Conservation (phyloP, 2,888 invertebrate species). For the Acanthopleura granulata region DNA sequence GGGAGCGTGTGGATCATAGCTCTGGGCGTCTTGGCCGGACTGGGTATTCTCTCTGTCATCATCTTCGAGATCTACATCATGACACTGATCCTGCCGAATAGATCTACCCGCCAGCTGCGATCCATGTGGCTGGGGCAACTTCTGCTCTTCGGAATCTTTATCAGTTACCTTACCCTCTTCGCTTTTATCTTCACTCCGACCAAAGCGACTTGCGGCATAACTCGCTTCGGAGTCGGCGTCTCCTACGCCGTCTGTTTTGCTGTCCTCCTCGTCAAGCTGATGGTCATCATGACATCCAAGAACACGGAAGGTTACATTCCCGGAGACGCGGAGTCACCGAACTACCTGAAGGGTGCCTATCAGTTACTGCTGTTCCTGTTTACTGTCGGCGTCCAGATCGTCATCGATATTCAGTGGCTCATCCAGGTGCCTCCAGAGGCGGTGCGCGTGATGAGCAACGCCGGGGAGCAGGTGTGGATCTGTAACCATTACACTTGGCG, state of each 20-base stretch:
- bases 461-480: slow-evolving; percentile 54
- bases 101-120: slow-evolving; percentile 70
- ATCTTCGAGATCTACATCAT: slow-evolving; percentile 90
- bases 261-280: slow-evolving; percentile 92
- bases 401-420: slow-evolving; percentile 69
- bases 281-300: slow-evolving; percentile 91
- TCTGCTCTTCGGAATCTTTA: slow-evolving; percentile 70
- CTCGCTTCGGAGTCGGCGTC: slow-evolving; percentile 70
- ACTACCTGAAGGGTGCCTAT: slow-evolving; percentile 92
- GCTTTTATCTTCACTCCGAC: slow-evolving; percentile 69
- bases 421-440: slow-evolving; percentile 63
- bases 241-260: slow-evolving; percentile 85
- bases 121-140: slow-evolving; percentile 70
- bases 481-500: slow-evolving; percentile 65
- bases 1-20: slow-evolving; percentile 84
- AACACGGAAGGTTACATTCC: slow-evolving; percentile 72
- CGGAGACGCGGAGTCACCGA: slow-evolving; percentile 71
- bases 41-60: slow-evolving; percentile 86
- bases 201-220: slow-evolving; percentile 69
- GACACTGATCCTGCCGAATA: slow-evolving; percentile 80
- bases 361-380: slow-evolving; percentile 89
- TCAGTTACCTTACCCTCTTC: slow-evolving; percentile 69
- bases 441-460: slow-evolving; percentile 51
- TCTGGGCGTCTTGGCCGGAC: slow-evolving; percentile 84
- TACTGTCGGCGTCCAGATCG: slow-evolving; percentile 82